Evolutionary conservation across 2,113 vertebrate species (phyloP).

Genomic region (Oreochromis tanganicae): DNA sequence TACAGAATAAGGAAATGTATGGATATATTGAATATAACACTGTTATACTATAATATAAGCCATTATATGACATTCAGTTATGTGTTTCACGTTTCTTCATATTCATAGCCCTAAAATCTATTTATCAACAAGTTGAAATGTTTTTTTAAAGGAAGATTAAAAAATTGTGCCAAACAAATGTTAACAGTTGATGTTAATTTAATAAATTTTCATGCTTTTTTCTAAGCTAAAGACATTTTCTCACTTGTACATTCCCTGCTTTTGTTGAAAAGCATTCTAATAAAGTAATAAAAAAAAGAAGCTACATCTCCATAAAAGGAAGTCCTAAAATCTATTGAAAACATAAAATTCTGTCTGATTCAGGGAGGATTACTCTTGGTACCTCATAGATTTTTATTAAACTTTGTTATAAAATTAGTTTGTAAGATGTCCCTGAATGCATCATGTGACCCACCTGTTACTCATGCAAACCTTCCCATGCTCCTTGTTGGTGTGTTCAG

Average conservation of each 20-base stretch:
- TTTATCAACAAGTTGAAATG: neutral
- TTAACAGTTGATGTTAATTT: neutral
- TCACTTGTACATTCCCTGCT: too few relatives aligned
- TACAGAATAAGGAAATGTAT: fast-evolving
- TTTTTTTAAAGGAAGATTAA: neutral
- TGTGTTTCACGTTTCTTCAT: neutral
- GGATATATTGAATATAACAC: fast-evolving
- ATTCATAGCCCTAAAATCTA: neutral
- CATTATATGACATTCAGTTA: neutral
- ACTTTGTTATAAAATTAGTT: neutral
- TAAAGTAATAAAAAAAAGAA: neutral
- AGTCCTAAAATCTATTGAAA: neutral
- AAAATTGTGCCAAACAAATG: fast-evolving
- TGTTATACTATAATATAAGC: neutral
- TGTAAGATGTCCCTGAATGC: neutral
- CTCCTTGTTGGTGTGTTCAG: neutral
- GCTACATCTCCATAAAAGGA: neutral
- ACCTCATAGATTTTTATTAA: neutral
- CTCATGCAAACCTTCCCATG: neutral
- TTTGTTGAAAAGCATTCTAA: neutral
- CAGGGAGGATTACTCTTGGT: neutral
- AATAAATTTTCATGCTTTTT: neutral
- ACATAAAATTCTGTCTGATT: neutral
- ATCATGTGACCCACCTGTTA: neutral
- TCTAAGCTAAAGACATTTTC: neutral